Evolutionary conservation across 2,888 invertebrate species (phyloP), one percentile per base, ranked within the genome.

Genomic region (Nasonovia ribisnigri): DNA sequence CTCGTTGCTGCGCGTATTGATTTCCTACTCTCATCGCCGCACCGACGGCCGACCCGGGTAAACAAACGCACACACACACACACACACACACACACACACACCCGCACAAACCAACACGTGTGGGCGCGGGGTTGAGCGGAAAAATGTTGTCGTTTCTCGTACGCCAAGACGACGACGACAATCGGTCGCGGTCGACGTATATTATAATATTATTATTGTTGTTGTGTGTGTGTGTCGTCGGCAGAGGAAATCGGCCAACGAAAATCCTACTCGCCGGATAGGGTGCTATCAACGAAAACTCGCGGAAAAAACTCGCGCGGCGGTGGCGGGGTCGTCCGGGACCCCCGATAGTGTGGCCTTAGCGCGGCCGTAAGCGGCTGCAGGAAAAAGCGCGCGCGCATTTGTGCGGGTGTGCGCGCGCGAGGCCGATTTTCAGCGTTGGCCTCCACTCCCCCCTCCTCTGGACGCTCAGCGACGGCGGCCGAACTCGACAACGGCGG

Each of bases 1-100:
- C 91, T 86, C 46, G 48, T 42, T 51, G 67, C 29, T 8, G 36
- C 36, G 92, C 67, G 92, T 92, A 92, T 92, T 92, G 92, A 92
- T 92, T 92, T 92, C 87, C 92, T 60, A 60, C 67, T 86, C 57
- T 57, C 86, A 43, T 46, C 54, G 84, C 43, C 77, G 51, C 48
- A 84, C 54, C 29, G 51, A 16, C 77, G 48, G 36, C 26, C 46
- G 87, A 24, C 92, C 86, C 57, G 48, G 92, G 86, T 60, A 92
- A 87, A 48, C 86, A 60, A 87, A 46, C 60, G 84, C n/a, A 10
- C 54, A 20, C 48, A 10, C 43, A 42, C 43, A 16, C 43, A 42
- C 43, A 54, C 51, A 4, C 48, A 51, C 16, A 51, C 57, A 20
- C 54, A 24, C 36, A 5, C 3, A 54, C 51, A 16, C 51, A 51